Percentiles rank a stretch among this genome's conserved stretches.
Evolutionary conservation across 2,113 vertebrate species (phyloP).

Genomic region (Acrocephalus kingi): DNA sequence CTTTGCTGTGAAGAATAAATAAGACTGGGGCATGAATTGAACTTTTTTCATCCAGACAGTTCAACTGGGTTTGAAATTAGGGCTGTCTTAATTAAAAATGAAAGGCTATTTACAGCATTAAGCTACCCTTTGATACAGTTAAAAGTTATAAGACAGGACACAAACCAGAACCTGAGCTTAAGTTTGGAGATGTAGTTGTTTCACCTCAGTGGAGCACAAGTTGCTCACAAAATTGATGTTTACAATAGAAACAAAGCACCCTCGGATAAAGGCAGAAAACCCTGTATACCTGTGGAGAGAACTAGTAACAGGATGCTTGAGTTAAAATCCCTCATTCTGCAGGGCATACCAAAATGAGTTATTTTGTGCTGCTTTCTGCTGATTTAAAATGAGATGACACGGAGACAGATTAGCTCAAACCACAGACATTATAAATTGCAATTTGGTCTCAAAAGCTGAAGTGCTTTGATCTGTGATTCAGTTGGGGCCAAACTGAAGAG

Average conservation of each 20-base stretch:
- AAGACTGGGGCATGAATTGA: neutral
- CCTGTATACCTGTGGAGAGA: constrained; percentile 9
- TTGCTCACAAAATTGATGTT: constrained; percentile 56
- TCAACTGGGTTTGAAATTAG: neutral
- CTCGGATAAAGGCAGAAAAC: constrained; percentile 23
- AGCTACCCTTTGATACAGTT: constrained; percentile 31
- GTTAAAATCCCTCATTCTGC: neutral
- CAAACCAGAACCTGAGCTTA: neutral
- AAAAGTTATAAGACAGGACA: constrained; percentile 37
- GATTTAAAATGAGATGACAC: constrained; percentile 74
- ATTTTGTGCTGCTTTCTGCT: constrained; percentile 64
- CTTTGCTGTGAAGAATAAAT: constrained; percentile 2
- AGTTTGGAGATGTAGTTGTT: neutral
- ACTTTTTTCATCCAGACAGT: constrained; percentile 25
- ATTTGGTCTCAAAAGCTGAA: constrained; percentile 70
- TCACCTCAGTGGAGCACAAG: neutral
- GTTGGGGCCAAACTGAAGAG: constrained; percentile 25
- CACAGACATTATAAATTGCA: constrained; percentile 73
- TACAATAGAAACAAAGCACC: constrained; percentile 6
- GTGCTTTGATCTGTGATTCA: constrained; percentile 73
- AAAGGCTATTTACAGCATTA: constrained; percentile 46
- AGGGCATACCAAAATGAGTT: neutral
- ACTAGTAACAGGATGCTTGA: neutral
- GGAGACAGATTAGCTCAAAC: constrained; percentile 72
- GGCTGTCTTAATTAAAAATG: constrained; percentile 42